Evolutionary conservation across 2,888 invertebrate genomes (phyloP), one percentile per base, ranked within the genome.

Genomic region (Nomada ruficornis): DNA sequence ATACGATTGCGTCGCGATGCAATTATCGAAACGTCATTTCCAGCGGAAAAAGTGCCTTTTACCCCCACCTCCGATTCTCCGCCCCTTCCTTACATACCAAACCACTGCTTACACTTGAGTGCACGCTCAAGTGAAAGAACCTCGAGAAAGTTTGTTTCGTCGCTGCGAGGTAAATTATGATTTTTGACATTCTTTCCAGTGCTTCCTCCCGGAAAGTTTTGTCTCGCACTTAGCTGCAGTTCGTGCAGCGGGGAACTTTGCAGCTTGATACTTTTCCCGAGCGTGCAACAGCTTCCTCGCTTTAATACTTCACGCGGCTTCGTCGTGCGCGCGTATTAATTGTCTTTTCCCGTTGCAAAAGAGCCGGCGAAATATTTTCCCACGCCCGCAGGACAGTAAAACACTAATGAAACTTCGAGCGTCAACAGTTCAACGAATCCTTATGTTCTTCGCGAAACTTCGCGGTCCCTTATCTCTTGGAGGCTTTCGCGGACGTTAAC

Each of bases 1-100:
- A 83, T 78, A 71, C 74, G 78, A 83, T 83, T 78, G 75, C 68
- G 68, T 47, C 57, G 57, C 68, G 72, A 78, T 75, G 82, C 83
- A 83, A 82, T 83, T 83, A 83, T 82, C 11, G 82, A 68, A 71
- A 73, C 52, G 70, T 71, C 74, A 77, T 77, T 77, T 62, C 54
- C 69, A 68, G 60, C 44, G 77, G 71, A 77, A 76, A 76, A 81
- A 77, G 20, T 23, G 62, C 18, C 52, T n/a, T 42, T 42, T 26
- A 52, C 50, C 60, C 7, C n/a, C 15, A 0, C 42, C 13, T 2
- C 3, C 18, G 20, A 23, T 54, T 29, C 55, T 7, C 0, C 29
- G n/a, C 2, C 44, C 42, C 44, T 47, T 29, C 26, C 23, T 47
- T 55, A 60, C 26, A 29, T 26, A 20, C 18, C 69, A 29, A 47